Conservation (phyloP, 1,140 invertebrate genomes). For the Diachasma alloeum region DNA sequence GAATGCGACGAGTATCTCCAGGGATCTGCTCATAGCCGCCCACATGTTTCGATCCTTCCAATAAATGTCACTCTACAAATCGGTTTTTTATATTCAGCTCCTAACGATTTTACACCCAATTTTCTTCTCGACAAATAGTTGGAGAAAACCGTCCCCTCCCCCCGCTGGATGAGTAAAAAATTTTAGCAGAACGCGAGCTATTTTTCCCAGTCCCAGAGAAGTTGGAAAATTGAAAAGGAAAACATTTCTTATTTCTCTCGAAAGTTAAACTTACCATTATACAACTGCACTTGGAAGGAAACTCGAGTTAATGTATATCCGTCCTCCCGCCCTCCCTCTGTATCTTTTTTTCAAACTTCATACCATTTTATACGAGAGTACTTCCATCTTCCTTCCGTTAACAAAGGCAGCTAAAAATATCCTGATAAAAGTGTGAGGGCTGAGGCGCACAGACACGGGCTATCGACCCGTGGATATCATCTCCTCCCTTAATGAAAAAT, state of each 20-base stretch:
- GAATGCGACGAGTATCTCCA: conserved; percentile 80
- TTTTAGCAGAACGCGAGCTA: neutral
- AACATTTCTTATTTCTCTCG: neutral
- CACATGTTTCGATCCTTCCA: conserved; percentile 69
- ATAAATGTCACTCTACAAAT: conserved; percentile 32
- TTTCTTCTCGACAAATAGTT: neutral
- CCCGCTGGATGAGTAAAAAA: neutral
- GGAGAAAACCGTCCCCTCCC: neutral
- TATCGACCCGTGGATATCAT: neutral
- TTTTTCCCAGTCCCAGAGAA: neutral
- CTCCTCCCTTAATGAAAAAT: neutral
- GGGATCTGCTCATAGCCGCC: conserved; percentile 77
- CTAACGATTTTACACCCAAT: conserved; percentile 19
- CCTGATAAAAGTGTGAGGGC: neutral
- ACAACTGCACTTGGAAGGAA: neutral
- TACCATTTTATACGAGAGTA: neutral
- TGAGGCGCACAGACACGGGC: neutral
- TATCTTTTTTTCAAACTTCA: neutral
- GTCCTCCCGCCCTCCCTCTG: neutral
- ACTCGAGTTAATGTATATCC: neutral
- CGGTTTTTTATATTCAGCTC: conserved; percentile 25
- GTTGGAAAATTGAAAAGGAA: neutral
- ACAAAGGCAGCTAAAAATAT: neutral
- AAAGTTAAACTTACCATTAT: neutral
- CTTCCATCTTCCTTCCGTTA: neutral